Conservation (phyloP, 2,888 invertebrate genomes). For the Harpalus rufipes region DNA sequence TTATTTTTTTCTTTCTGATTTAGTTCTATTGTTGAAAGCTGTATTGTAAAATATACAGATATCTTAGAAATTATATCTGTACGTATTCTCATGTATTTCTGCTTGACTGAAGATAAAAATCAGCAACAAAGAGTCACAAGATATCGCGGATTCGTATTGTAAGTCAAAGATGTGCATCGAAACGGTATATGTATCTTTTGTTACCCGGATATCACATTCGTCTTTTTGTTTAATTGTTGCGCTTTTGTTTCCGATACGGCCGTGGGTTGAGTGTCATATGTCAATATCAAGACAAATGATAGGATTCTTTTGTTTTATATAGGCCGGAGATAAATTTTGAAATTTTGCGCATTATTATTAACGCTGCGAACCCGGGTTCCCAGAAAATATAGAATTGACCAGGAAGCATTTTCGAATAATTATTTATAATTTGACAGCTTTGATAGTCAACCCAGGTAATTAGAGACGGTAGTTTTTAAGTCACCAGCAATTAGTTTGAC, state of each 20-base stretch:
- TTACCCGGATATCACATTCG: conserved; percentile 37
- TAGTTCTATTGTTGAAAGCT: no score
- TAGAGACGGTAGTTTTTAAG: no score
- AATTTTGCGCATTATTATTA: no score
- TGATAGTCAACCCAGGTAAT: no score
- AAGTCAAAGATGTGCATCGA: conserved; percentile 6
- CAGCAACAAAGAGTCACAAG: conserved; percentile 51
- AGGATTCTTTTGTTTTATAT: conserved; percentile 9
- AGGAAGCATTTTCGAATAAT: no score
- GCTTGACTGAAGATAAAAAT: conserved; percentile 43
- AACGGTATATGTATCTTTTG: conserved; percentile 22
- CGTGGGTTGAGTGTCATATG: conserved; percentile 22
- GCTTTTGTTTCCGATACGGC: conserved; percentile 42
- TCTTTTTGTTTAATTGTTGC: conserved; percentile 52
- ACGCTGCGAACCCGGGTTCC: no score
- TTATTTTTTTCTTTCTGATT: no score
- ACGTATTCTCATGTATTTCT: neutral
- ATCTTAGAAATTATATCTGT: neutral
- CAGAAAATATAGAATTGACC: no score
- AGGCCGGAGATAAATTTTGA: neutral
- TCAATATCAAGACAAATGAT: conserved; percentile 41
- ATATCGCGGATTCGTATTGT: conserved; percentile 12
- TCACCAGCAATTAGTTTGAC: no score
- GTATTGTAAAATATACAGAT: neutral
- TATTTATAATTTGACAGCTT: no score